phyloP scores from a whole-genome alignment of 2,888 invertebrate genomes.

The Acanthosepion lycidas region DNA sequence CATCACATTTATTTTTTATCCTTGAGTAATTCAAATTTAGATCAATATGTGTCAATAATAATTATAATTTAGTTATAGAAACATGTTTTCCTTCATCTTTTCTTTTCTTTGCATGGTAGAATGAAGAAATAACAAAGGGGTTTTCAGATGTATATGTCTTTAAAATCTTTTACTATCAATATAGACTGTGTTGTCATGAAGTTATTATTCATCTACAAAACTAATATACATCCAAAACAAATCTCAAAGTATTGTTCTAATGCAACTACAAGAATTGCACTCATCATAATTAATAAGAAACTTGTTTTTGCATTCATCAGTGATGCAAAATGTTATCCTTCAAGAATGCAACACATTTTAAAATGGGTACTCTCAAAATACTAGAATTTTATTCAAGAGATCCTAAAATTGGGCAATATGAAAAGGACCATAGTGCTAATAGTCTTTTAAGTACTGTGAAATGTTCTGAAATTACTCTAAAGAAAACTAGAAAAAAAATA shows the following conservation, averaged over 20 bases:
- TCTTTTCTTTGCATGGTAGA: neutral
- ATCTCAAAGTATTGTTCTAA: no score
- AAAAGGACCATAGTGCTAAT: no score
- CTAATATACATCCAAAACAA: neutral
- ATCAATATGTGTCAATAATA: neutral
- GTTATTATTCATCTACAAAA: neutral
- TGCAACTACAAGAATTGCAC: no score
- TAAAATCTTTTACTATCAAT: neutral
- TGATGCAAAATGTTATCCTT: neutral
- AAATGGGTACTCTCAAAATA: no score
- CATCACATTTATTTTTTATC: neutral
- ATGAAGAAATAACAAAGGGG: neutral
- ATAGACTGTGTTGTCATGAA: neutral
- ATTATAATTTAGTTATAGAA: neutral
- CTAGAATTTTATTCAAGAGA: no score
- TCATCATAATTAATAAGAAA: no score
- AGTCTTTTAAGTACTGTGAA: no score
- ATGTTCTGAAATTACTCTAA: no score
- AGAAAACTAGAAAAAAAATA: no score
- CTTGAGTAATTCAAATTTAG: neutral
- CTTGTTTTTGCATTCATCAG: no score
- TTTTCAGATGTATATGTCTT: neutral
- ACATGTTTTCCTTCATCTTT: neutral
- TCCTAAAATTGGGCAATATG: no score
- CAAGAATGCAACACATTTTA: no score